phyloP scores from a whole-genome alignment of 23 tunicate genomes.

The Diplosoma virens region DNA sequence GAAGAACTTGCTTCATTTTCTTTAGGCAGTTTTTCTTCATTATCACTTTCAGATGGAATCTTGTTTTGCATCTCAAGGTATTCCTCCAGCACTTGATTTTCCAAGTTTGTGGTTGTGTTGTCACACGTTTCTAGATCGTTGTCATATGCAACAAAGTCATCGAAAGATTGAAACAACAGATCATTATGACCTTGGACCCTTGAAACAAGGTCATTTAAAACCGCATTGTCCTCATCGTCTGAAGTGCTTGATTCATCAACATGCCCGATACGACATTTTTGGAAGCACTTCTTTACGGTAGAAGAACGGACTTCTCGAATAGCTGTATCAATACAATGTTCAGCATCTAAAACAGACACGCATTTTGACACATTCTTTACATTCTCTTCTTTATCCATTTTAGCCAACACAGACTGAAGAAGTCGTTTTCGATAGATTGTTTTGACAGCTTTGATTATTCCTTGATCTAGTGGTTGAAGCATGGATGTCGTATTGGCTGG shows the following conservation, averaged over 20 bases:
- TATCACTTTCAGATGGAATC: too few relatives aligned
- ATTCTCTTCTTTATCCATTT: not conserved
- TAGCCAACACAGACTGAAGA: constrained; percentile 15
- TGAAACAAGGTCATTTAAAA: constrained; percentile 21
- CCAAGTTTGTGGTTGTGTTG: too few relatives aligned
- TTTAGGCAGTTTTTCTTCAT: too few relatives aligned
- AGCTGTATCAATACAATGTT: constrained; percentile 12
- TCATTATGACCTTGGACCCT: constrained; percentile 12
- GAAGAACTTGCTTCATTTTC: too few relatives aligned
- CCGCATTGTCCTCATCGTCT: constrained; percentile 20
- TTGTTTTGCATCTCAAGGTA: too few relatives aligned
- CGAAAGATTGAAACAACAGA: constrained; percentile 1
- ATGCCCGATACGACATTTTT: constrained; percentile 16
- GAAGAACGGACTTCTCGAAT: constrained; percentile 8
- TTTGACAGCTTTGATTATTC: constrained; percentile 9
- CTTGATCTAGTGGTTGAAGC: constrained; percentile 24
- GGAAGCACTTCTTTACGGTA: constrained; percentile 26
- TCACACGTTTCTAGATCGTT: too few relatives aligned
- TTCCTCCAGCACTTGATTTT: too few relatives aligned
- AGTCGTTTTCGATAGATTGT: constrained; percentile 17
- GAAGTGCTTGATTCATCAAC: not conserved
- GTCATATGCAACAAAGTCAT: too few relatives aligned
- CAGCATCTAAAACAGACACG: constrained; percentile 20
- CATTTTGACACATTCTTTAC: constrained; percentile 13
- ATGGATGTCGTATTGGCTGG: constrained; percentile 27